Percentiles rank a stretch among this genome's conserved stretches.
Evolutionary conservation across 2,797 vertebrate genomes (phyloP).

Genomic region (Thamnophis elegans): DNA sequence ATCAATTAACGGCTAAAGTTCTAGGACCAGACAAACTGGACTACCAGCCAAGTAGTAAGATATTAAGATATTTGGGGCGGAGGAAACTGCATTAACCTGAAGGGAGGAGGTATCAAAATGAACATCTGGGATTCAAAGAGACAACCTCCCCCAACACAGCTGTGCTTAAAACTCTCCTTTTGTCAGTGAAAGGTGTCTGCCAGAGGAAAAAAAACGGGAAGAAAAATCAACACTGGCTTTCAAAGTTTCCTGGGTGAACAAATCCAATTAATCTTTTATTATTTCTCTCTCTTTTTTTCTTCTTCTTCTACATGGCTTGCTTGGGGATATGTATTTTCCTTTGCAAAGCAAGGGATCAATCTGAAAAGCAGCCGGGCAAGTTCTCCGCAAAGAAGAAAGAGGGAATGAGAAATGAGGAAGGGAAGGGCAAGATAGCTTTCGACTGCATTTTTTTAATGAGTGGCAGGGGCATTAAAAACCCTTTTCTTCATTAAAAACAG

Average conservation of each 20-base stretch:
- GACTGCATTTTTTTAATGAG: not conserved
- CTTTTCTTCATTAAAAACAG: not conserved
- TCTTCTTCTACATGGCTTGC: slow-evolving; percentile 27
- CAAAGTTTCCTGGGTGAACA: slow-evolving; percentile 44
- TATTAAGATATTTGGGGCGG: no score
- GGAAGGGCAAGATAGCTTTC: fast-evolving
- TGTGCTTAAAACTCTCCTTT: slow-evolving; percentile 34
- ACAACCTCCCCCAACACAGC: not conserved
- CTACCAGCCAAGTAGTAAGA: no score
- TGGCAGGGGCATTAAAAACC: not conserved
- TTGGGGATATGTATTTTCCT: slow-evolving; percentile 55
- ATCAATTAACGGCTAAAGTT: no score
- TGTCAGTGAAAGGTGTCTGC: not conserved
- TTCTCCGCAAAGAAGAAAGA: not conserved
- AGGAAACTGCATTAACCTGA: not conserved
- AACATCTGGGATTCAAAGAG: not conserved
- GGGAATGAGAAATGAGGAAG: fast-evolving
- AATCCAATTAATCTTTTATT: slow-evolving; percentile 61
- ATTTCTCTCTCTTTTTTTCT: not conserved
- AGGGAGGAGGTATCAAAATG: not conserved
- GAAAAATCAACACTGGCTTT: slow-evolving; percentile 21
- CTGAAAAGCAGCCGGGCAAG: not conserved
- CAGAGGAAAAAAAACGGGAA: not conserved
- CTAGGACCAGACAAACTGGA: no score
- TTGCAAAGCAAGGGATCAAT: slow-evolving; percentile 45